A percentile compares a stretch with the other conserved stretches of the same genome.
Conservation (phyloP, 2,888 invertebrate species). For the Callimorpha dominula region DNA sequence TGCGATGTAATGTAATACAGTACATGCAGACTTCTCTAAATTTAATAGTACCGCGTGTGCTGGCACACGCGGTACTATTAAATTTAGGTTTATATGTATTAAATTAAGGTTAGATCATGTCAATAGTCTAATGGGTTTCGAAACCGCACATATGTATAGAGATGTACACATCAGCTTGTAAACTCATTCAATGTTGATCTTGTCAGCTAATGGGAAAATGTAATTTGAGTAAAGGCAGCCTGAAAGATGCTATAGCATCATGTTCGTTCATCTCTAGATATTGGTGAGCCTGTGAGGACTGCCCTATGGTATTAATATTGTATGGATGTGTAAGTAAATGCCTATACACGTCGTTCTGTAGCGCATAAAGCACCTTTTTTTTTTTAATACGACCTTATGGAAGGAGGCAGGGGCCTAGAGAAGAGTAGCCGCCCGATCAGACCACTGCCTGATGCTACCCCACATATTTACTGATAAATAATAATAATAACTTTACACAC, state of each 20-base stretch:
- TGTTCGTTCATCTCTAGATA: neutral
- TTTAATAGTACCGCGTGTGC: neutral
- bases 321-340: neutral
- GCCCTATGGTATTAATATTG: neutral
- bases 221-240: slow-evolving; percentile 16
- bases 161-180: slow-evolving; percentile 3
- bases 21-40: neutral
- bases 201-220: slow-evolving; percentile 26
- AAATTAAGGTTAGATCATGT: neutral
- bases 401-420: neutral
- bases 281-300: neutral
- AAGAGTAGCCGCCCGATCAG: too few species aligned
- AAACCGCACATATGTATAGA: neutral
- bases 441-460: too few species aligned
- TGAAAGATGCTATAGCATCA: neutral
- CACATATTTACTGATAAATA: too few species aligned
- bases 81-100: too few species aligned
- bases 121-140: neutral
- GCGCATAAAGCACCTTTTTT: neutral
- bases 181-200: slow-evolving; percentile 17
- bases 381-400: neutral
- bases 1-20: neutral
- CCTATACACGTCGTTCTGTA: neutral
- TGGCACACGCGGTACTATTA: too few species aligned
- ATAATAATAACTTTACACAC: too few species aligned